phyloP scores from a whole-genome alignment of 1,140 invertebrate species.

The Dreissena rostriformis region DNA sequence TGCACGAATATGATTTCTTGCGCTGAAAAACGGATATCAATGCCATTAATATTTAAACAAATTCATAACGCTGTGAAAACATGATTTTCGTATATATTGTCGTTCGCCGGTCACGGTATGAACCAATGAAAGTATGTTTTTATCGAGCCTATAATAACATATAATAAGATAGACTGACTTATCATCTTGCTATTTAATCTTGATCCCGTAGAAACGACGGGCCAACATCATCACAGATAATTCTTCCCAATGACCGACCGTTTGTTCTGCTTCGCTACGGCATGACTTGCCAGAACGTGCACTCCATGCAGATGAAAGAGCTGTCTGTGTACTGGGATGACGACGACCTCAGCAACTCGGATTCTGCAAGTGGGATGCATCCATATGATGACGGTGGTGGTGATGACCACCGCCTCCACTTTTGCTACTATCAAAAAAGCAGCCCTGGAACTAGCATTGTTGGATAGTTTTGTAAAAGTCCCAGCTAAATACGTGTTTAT shows the following conservation, averaged over 20 bases:
- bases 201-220: constrained; percentile 53
- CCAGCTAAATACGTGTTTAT: no score
- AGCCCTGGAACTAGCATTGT: neutral
- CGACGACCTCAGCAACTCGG: constrained; percentile 24
- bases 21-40: no score
- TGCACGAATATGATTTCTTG: no score
- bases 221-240: constrained; percentile 27
- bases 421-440: constrained; percentile 25
- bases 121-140: no score
- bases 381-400: constrained; percentile 58
- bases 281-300: constrained; percentile 57
- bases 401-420: constrained; percentile 35
- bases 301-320: constrained; percentile 54
- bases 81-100: no score
- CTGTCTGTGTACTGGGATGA: constrained; percentile 60
- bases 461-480: no score
- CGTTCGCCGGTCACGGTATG: no score
- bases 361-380: constrained; percentile 28
- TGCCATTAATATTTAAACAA: no score
- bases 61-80: no score
- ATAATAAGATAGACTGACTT: no score
- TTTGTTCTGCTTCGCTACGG: constrained; percentile 59
- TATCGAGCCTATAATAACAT: no score
- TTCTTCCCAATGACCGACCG: constrained; percentile 51
- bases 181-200: no score